phyloP scores from a whole-genome alignment of 2,888 invertebrate genomes.

The Azorinus chamasolen region DNA sequence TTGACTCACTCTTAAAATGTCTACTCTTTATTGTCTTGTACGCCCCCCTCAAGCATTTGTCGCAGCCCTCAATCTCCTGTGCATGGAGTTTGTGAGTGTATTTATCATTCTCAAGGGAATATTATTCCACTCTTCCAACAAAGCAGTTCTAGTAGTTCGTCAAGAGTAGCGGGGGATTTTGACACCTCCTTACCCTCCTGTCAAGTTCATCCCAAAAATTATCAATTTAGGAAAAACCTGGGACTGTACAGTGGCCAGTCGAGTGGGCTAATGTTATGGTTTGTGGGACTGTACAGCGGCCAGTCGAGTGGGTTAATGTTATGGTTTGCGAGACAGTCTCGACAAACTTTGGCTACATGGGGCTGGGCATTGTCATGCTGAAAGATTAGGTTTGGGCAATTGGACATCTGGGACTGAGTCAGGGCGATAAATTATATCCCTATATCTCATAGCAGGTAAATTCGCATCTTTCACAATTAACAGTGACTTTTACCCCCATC shows the following conservation, averaged over 20 bases:
- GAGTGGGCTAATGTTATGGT: too few relatives aligned
- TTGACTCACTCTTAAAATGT: too few relatives aligned
- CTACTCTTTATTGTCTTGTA: constrained; percentile 9
- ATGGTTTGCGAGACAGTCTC: too few relatives aligned
- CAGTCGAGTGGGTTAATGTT: too few relatives aligned
- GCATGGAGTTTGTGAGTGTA: constrained; percentile 10
- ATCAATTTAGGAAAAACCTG: too few relatives aligned
- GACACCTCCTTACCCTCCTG: too few relatives aligned
- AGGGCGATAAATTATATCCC: constrained; percentile 19
- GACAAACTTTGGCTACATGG: too few relatives aligned
- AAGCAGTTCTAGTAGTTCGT: not conserved
- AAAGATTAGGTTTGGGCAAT: constrained; percentile 9
- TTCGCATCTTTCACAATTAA: too few relatives aligned
- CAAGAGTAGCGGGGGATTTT: not conserved
- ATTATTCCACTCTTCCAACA: constrained; percentile 4
- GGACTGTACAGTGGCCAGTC: not conserved
- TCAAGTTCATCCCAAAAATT: too few relatives aligned
- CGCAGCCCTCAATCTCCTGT: constrained; percentile 12
- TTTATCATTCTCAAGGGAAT: constrained; percentile 6
- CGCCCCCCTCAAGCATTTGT: constrained; percentile 3
- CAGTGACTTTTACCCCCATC: constrained; percentile 9
- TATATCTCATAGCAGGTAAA: constrained; percentile 17
- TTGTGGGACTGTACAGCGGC: too few relatives aligned
- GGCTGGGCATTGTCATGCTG: too few relatives aligned
- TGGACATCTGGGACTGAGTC: constrained; percentile 11